Base-by-base conservation (phyloP, 2,888 invertebrate genomes). In the Pachycephus smyrnensis region DNA sequence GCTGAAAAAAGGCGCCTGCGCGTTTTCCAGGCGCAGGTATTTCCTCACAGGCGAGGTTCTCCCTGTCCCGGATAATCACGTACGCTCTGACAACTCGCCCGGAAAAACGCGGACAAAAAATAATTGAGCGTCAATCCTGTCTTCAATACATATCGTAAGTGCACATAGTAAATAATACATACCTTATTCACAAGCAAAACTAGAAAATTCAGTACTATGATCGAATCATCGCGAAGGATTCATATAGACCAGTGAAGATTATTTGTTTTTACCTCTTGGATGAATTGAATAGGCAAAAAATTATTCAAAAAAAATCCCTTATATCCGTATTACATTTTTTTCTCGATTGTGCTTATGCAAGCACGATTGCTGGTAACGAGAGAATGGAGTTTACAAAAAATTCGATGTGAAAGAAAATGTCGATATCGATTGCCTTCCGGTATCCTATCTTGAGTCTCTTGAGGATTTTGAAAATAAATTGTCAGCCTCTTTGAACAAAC, bases 1-100 rank as follows among this genome's bases (percentile, higher is more conserved):
- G 71, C 55, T 23, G 55, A 55, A 55, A 55, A 9, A 80, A 40
- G 79, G 88, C 87, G 85, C 83, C 88, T 89, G 89, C 88, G 88
- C 88, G 83, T 85, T 86, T 84, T 86, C 83, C 83, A 77, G 79
- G 77, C 33, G 31, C 71, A 79, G 82, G 84, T 84, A 86, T 85
- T 87, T 84, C 81, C 80, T 86, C 84, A 84, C 85, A 86, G 87
- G 86, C 86, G 86, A 88, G 86, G 84, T 86, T 86, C 85, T 83
- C 82, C 82, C 84, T 83, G 84, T 82, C 85, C 87, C 84, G 84
- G 85, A 84, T 84, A 80, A 83, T 82, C 86, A 82, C 78, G 82
- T 80, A 82, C 80, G 82, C 81, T 82, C 81, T 83, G 82, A 79
- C 79, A 82, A 79, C 71, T 82, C 80, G 81, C 82, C 30, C 68